A percentile compares a stretch with the other conserved stretches of the same genome.
These are phyloP conservation scores for Agelastica alni DNA, from an alignment of 2,888 invertebrate genomes.

Conservation along the genomic window DNA sequence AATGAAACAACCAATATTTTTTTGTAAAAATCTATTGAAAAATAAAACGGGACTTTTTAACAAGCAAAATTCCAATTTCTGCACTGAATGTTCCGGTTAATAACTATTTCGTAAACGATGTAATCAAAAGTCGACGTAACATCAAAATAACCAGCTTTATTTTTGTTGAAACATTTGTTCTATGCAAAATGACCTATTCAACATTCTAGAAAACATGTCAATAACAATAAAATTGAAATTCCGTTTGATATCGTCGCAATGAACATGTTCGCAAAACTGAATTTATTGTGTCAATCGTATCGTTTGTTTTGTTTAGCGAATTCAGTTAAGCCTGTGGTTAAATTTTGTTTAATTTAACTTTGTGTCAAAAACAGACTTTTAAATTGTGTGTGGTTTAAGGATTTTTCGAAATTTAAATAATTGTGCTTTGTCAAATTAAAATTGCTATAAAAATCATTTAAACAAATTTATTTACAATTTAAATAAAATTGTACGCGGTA, in stretches of 20 bases:
- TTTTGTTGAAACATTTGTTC: conserved; percentile 19
- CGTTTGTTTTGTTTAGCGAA: conserved; percentile 15
- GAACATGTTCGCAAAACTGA: conserved; percentile 21
- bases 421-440: too few relatives aligned
- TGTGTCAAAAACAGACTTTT: conserved; percentile 11
- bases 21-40: too few relatives aligned
- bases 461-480: too few relatives aligned
- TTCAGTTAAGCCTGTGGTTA: conserved; percentile 10
- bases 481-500: too few relatives aligned
- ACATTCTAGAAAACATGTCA: conserved; percentile 20
- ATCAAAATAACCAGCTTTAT: conserved; percentile 22
- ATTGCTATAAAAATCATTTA: too few relatives aligned
- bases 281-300: conserved; percentile 13
- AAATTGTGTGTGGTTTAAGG: too few relatives aligned
- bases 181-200: conserved; percentile 16
- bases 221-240: conserved; percentile 24
- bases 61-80: conserved; percentile 13
- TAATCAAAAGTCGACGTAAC: conserved; percentile 15
- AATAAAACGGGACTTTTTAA: conserved; percentile 20
- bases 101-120: conserved; percentile 15
- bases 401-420: too few relatives aligned
- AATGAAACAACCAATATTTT: too few relatives aligned
- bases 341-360: conserved; percentile 16
- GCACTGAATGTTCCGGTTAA: conserved; percentile 15
- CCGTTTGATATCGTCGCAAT: conserved; percentile 18